phyloP scores from a whole-genome alignment of 2,888 invertebrate genomes.

The Noctua comes region DNA sequence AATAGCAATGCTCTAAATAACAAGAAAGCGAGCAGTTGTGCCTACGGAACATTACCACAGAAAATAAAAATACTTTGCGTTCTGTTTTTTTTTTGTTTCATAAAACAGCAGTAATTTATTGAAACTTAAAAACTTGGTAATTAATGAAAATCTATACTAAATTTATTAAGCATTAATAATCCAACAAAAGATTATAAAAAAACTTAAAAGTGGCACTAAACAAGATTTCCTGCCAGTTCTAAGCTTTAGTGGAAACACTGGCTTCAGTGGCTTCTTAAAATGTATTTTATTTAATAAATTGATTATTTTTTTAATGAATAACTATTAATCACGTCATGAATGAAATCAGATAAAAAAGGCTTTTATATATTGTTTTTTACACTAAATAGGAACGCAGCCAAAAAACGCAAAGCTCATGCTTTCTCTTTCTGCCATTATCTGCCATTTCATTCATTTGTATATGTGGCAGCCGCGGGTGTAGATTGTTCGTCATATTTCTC shows the following conservation, averaged over 20 bases:
- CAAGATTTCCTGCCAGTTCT: neutral
- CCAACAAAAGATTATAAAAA: neutral
- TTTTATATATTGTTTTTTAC: neutral
- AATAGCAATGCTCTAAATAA: neutral
- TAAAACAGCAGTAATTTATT: neutral
- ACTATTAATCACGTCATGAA: neutral
- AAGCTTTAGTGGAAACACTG: too few species aligned
- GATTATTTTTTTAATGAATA: neutral
- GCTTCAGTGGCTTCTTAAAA: neutral
- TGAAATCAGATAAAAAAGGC: slow-evolving; percentile 14
- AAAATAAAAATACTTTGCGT: slow-evolving; percentile 23
- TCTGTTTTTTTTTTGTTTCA: neutral
- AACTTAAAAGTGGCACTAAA: neutral
- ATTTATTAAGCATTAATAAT: too few species aligned
- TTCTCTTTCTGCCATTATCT: slow-evolving; percentile 74
- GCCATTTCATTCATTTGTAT: slow-evolving; percentile 88
- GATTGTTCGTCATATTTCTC: slow-evolving; percentile 82
- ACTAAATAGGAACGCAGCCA: slow-evolving; percentile 71
- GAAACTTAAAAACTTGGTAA: neutral
- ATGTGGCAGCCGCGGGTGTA: slow-evolving; percentile 89
- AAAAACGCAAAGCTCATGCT: slow-evolving; percentile 63
- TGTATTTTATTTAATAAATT: too few species aligned
- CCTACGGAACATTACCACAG: slow-evolving; percentile 1
- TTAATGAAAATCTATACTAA: too few species aligned
- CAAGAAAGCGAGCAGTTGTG: rapidly evolving